Evolutionary conservation across 1,140 invertebrate genomes (phyloP).

Genomic region (Brachystomella parvula): DNA sequence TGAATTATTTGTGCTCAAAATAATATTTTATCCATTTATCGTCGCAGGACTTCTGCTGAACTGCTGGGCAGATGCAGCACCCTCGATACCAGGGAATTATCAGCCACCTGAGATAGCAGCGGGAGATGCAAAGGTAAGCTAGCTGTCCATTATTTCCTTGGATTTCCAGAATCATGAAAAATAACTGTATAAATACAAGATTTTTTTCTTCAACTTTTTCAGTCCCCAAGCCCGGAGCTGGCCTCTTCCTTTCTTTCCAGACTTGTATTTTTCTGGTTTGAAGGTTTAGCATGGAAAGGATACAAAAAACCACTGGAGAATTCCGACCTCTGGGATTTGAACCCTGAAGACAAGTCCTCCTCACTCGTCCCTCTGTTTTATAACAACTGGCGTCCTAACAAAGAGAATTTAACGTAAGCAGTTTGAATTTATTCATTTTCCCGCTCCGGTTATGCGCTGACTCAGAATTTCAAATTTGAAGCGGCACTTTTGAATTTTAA

Average conservation of each 20-base stretch:
- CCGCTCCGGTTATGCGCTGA: too few relatives aligned
- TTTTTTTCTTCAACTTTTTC: constrained; percentile 41
- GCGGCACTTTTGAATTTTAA: not conserved
- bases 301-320: constrained; percentile 71
- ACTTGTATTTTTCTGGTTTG: constrained; percentile 88
- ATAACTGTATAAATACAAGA: not conserved
- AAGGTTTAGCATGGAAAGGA: constrained; percentile 68
- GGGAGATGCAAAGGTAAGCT: not conserved
- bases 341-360: constrained; percentile 68
- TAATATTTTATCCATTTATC: constrained; percentile 70
- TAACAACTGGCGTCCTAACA: constrained; percentile 65
- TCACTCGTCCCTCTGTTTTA: constrained; percentile 77
- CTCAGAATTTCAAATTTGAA: not conserved
- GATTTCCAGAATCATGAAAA: not conserved
- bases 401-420: constrained; percentile 46
- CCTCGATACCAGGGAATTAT: constrained; percentile 46
- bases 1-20: constrained; percentile 33
- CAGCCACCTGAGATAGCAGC: not conserved
- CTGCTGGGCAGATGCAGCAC: constrained; percentile 73
- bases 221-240: constrained; percentile 81
- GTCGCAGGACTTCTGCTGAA: constrained; percentile 67
- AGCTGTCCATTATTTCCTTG: not conserved
- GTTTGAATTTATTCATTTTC: not conserved
- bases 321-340: constrained; percentile 82
- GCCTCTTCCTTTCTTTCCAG: constrained; percentile 79